phyloP scores from a whole-genome alignment of 2,797 vertebrate species.

The Menidia menidia region DNA sequence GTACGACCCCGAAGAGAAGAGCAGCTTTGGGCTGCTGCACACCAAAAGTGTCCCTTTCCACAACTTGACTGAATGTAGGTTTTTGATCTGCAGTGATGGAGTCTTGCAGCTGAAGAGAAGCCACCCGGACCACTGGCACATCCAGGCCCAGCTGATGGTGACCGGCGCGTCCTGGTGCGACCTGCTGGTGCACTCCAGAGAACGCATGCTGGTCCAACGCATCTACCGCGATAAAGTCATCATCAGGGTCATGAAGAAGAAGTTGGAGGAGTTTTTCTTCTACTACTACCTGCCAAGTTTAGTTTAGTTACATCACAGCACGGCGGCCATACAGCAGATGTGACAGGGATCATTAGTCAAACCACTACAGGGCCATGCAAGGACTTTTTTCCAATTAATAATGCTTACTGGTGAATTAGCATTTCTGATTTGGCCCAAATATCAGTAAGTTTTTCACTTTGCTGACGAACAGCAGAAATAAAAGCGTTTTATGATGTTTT shows the following conservation, averaged over 20 bases:
- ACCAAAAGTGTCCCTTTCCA: constrained; percentile 11
- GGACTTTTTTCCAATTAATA: too few relatives aligned
- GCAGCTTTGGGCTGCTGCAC: constrained; percentile 54
- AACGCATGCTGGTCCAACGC: constrained; percentile 59
- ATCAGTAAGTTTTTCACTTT: too few relatives aligned
- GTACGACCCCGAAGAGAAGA: constrained; percentile 50
- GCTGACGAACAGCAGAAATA: too few relatives aligned
- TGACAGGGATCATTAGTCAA: neutral
- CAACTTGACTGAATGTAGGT: constrained; percentile 33
- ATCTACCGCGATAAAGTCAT: constrained; percentile 43
- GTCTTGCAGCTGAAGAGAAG: constrained; percentile 34
- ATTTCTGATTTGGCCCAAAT: neutral
- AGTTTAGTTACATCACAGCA: neutral
- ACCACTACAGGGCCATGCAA: neutral
- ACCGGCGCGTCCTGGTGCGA: constrained; percentile 61
- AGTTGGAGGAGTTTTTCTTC: constrained; percentile 61
- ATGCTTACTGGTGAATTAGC: neutral
- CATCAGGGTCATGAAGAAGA: constrained; percentile 44
- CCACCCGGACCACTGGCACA: constrained; percentile 43
- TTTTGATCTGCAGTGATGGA: constrained; percentile 24
- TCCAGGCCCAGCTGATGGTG: constrained; percentile 69
- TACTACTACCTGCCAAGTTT: constrained; percentile 49
- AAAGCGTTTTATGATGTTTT: too few relatives aligned
- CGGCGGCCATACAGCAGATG: too few relatives aligned
- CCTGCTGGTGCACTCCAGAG: constrained; percentile 45